These are phyloP conservation scores for Sympetrum striolatum DNA, from an alignment of 2,888 invertebrate species.

Conservation along the genomic window DNA sequence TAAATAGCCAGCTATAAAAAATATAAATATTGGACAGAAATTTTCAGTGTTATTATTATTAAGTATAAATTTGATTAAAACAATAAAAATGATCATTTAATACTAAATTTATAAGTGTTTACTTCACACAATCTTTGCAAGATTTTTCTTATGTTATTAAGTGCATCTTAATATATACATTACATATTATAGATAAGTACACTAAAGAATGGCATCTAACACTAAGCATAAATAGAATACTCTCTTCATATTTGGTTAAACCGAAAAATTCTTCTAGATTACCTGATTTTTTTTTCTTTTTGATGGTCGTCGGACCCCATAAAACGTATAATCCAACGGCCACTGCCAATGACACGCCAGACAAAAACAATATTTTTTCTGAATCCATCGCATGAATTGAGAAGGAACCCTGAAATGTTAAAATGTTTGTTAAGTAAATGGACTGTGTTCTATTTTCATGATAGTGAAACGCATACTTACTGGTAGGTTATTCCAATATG, in stretches of 20 bases:
- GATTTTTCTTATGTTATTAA: no score
- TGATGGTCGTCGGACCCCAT: slow-evolving; percentile 77
- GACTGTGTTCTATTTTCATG: background rate
- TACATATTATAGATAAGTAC: no score
- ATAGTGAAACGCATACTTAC: background rate
- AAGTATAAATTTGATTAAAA: no score
- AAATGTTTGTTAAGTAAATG: background rate
- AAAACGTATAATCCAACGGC: slow-evolving; percentile 84
- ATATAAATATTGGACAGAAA: no score
- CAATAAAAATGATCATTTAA: no score
- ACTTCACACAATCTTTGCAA: no score
- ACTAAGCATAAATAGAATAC: background rate
- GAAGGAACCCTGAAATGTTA: background rate
- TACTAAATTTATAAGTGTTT: no score
- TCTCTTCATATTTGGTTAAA: background rate
- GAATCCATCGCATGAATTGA: slow-evolving; percentile 66
- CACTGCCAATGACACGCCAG: slow-evolving; percentile 79
- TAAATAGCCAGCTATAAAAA: no score
- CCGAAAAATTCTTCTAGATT: background rate
- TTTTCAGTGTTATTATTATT: no score
- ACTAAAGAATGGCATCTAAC: background rate
- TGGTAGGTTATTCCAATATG: background rate
- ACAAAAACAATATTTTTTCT: slow-evolving; percentile 78
- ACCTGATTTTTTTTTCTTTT: slow-evolving; percentile 57
- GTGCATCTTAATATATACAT: no score